Evolutionary conservation across 1,140 invertebrate genomes (phyloP).

Genomic region (Pogonomyrmex californicus): DNA sequence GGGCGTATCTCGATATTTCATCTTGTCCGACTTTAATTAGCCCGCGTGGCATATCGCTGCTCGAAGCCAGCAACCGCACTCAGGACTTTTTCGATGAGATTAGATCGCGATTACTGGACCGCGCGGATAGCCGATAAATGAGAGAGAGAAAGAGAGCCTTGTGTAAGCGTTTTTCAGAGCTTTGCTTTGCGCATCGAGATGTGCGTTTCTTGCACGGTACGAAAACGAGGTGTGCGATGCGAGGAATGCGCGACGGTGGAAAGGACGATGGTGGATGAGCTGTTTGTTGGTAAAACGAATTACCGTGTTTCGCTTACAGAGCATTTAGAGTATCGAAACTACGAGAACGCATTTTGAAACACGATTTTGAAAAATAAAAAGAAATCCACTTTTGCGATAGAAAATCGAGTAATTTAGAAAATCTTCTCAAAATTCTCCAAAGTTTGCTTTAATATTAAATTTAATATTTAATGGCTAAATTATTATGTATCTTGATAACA

Average conservation of each 20-base stretch:
- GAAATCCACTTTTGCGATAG: background rate
- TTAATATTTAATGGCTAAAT: no score
- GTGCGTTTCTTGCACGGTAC: conserved; percentile 50
- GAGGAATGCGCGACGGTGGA: conserved; percentile 40
- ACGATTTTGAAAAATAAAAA: background rate
- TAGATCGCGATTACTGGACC: conserved; percentile 57
- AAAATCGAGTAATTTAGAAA: background rate
- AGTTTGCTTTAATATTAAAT: no score
- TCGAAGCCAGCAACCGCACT: conserved; percentile 41
- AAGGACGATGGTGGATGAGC: background rate
- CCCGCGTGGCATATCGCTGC: conserved; percentile 64
- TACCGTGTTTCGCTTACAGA: conserved; percentile 6
- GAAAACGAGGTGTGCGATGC: conserved; percentile 38
- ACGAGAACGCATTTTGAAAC: background rate
- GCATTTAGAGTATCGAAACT: background rate
- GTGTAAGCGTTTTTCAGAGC: conserved; percentile 41
- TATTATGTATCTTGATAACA: background rate
- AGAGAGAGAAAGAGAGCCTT: conserved; percentile 1
- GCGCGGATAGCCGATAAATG: conserved; percentile 27
- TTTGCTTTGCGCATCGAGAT: conserved; percentile 34
- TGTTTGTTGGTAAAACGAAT: background rate
- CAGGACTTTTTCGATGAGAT: conserved; percentile 59
- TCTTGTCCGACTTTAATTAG: conserved; percentile 78
- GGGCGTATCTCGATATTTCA: conserved; percentile 77
- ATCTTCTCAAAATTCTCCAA: background rate